Conservation (phyloP, 2,797 vertebrate species). For the Eulemur coronatus region DNA sequence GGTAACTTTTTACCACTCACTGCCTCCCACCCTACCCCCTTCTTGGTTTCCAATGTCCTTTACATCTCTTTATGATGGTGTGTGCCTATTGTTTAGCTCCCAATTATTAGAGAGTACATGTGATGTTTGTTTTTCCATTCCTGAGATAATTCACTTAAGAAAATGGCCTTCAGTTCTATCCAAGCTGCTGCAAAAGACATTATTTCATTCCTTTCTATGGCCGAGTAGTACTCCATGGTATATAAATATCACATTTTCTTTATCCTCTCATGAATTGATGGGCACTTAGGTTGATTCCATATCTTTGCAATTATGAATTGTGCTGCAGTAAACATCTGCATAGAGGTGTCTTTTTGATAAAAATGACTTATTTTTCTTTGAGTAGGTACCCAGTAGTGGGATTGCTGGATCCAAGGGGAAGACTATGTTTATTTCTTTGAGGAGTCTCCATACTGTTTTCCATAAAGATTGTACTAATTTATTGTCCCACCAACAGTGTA, state of each 20-base stretch:
- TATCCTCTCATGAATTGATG: neutral
- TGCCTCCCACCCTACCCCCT: neutral
- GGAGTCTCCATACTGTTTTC: neutral
- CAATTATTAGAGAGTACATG: neutral
- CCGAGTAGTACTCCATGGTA: neutral
- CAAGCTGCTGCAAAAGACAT: neutral
- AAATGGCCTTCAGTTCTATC: neutral
- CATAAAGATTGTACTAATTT: neutral
- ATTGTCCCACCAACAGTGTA: neutral
- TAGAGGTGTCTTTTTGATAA: neutral
- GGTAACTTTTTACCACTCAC: neutral
- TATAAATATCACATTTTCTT: neutral
- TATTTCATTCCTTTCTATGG: neutral
- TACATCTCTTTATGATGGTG: neutral
- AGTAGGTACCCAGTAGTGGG: neutral
- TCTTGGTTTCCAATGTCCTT: neutral
- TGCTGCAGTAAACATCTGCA: neutral
- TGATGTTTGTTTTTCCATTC: neutral
- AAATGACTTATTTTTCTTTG: neutral
- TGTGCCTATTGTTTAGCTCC: neutral
- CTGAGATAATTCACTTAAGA: neutral
- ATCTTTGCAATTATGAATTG: neutral
- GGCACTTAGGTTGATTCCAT: neutral
- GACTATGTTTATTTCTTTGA: neutral
- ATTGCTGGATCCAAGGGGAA: neutral